Conservation (phyloP, 1,140 invertebrate genomes). For the Drosophila suzukii region DNA sequence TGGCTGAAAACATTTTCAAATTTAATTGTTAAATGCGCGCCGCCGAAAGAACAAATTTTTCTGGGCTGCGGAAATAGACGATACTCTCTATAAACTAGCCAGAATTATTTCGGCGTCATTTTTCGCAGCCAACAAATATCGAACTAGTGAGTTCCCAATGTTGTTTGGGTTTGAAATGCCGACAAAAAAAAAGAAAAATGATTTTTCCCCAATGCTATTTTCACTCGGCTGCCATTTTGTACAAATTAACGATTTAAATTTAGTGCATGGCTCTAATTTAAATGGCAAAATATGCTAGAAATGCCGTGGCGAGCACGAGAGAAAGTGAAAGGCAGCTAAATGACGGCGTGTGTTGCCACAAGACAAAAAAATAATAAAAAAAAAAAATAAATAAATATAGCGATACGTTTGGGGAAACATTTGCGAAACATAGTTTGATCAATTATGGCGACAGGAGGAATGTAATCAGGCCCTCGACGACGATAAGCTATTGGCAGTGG, state of each 20-base stretch:
- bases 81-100: constrained; percentile 37
- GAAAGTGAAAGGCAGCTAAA: constrained; percentile 62
- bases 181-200: constrained; percentile 36
- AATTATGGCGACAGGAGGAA: constrained; percentile 58
- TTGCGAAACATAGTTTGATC: constrained; percentile 61
- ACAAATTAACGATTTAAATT: constrained; percentile 75
- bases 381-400: constrained; percentile 7
- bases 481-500: constrained; percentile 34
- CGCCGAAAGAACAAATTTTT: constrained; percentile 19
- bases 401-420: constrained; percentile 5
- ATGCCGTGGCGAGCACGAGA: constrained; percentile 54
- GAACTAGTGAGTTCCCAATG: constrained; percentile 41
- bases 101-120: constrained; percentile 62
- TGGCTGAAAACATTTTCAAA: constrained; percentile 33
- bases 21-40: constrained; percentile 39
- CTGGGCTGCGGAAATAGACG: constrained; percentile 37
- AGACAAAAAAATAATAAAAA: neutral
- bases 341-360: constrained; percentile 32
- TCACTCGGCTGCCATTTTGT: constrained; percentile 62
- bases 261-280: constrained; percentile 66
- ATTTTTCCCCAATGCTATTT: constrained; percentile 50
- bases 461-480: constrained; percentile 48
- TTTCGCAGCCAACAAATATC: constrained; percentile 56
- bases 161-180: constrained; percentile 29
- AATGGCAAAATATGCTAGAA: constrained; percentile 75